A percentile compares a stretch with the other conserved stretches of the same genome.
phyloP scores from a whole-genome alignment of 2,113 vertebrate genomes.

The Engraulis encrasicolus region DNA sequence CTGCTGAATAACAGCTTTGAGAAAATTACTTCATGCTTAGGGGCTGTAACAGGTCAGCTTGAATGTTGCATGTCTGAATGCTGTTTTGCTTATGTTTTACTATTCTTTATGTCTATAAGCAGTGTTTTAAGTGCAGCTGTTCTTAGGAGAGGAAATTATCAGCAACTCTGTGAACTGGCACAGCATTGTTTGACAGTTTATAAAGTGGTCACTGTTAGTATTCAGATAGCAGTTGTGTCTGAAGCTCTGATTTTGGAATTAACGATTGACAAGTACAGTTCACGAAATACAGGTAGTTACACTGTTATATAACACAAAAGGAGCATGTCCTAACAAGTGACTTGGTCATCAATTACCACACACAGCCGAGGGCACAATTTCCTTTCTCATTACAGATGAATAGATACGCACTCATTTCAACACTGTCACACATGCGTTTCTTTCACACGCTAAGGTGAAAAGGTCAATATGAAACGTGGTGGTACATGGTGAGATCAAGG shows the following conservation, averaged over 20 bases:
- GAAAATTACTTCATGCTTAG: neutral
- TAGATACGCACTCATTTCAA: neutral
- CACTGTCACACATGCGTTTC: neutral
- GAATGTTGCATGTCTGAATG: conserved; percentile 1
- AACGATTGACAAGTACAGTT: neutral
- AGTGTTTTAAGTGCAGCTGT: neutral
- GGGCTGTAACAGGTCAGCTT: neutral
- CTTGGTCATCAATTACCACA: neutral
- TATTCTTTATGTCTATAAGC: neutral
- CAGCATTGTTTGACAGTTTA: neutral
- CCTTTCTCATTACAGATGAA: neutral
- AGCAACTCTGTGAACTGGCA: neutral
- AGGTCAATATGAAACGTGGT: neutral
- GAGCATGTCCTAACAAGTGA: neutral
- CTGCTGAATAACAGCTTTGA: neutral
- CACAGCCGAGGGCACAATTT: conserved; percentile 16
- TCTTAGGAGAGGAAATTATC: neutral
- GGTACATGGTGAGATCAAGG: neutral
- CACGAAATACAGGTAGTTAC: neutral
- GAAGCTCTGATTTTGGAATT: neutral
- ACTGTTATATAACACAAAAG: neutral
- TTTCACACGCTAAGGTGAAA: neutral
- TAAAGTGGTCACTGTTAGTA: neutral
- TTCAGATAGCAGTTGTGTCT: neutral
- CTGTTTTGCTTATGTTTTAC: neutral